Conservation (phyloP, 2,888 invertebrate genomes). For the Sminthurides aquaticus region DNA sequence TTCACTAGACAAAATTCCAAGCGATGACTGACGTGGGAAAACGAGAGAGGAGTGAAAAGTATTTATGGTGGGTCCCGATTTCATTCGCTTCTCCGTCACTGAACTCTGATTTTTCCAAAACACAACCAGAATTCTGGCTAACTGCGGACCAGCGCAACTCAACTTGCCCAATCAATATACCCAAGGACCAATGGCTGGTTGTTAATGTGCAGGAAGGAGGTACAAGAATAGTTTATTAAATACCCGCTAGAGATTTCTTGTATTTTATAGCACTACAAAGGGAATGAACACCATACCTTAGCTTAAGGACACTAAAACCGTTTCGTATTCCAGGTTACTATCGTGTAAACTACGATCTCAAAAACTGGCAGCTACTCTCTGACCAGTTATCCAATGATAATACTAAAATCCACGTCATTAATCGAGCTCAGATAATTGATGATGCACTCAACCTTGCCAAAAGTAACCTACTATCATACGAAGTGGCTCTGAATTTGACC, state of each 20-base stretch:
- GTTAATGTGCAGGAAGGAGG: constrained; percentile 68
- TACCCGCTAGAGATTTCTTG: no score
- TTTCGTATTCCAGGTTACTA: constrained; percentile 54
- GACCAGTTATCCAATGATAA: constrained; percentile 57
- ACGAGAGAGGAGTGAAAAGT: no score
- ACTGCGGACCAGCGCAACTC: constrained; percentile 53
- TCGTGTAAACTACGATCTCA: constrained; percentile 63
- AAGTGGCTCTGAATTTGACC: constrained; percentile 68
- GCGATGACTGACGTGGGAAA: no score
- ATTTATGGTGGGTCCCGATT: constrained; percentile 72
- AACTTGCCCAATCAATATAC: constrained; percentile 50
- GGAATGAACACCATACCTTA: no score
- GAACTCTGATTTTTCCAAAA: constrained; percentile 59
- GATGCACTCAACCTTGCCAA: constrained; percentile 75
- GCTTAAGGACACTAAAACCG: no score
- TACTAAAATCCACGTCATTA: constrained; percentile 63
- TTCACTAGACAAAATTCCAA: no score
- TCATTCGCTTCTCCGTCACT: constrained; percentile 59
- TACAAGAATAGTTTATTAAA: no score
- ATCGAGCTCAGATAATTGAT: constrained; percentile 80
- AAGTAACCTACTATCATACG: constrained; percentile 61
- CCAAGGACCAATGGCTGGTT: constrained; percentile 58
- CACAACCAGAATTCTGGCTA: constrained; percentile 63
- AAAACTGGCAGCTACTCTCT: constrained; percentile 63
- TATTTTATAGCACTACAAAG: no score